Evolutionary conservation across 2,888 invertebrate species (phyloP), one percentile per base, ranked within the genome.

Genomic region (Eutolmus rufibarbis): DNA sequence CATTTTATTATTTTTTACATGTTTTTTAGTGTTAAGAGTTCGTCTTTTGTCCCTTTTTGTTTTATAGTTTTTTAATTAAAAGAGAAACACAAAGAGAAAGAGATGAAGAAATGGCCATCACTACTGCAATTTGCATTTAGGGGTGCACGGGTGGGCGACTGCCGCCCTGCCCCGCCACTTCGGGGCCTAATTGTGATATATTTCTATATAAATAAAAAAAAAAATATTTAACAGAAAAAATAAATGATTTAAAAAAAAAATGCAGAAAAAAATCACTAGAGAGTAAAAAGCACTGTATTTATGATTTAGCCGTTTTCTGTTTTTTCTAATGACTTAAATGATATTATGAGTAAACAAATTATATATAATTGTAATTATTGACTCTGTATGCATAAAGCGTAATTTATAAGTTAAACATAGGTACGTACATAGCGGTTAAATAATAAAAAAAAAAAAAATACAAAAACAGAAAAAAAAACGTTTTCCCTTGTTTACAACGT

Each of bases 121-220:
- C 46, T 46, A 81, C 56, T 81, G 34, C 51, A 34, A 12, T 56
- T 51, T 81, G 81, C 81, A 81, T 81, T 81, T 81, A 81, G 34
- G 31, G 51, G 51, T 81, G 81, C 56, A 81, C 81, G 81, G 56
- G 81, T 81, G 81, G 51, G 66, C 23, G 28, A n/a, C 23, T 12
- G 28, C 34, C 56, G 51, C 81, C 56, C 51, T 9, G n/a, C 51
- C 31, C 81, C 81, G 19, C 31, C 56, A 81, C 28, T 66, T 84
- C 37, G 40, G 23, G 57, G 84, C 84, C 84, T 84, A 84, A 84
- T 84, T 84, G 84, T 84, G 84, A 84, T 84, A 84, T 84, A 84
- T 84, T 84, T 84, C 84, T 84, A 84, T 74, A 84, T 84, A 84
- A 84, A 84, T 84, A 84, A 66, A 66, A 40, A 66, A 40, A 34